Conservation (phyloP, 2,797 vertebrate genomes). For the Mormyrus proboscirostris region DNA sequence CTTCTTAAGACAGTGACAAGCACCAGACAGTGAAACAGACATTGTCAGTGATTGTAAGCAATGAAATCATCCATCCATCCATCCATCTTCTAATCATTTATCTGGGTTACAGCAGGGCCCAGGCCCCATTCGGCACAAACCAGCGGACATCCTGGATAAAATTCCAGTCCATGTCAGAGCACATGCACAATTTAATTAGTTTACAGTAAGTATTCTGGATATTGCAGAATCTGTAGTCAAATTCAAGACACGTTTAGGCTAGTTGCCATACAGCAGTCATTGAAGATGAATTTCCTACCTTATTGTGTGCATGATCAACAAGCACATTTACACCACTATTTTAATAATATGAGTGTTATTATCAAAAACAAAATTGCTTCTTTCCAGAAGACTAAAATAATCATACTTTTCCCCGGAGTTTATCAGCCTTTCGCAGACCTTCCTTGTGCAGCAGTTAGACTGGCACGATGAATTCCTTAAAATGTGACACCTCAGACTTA, state of each 20-base stretch:
- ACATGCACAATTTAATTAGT: background rate
- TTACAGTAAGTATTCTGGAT: background rate
- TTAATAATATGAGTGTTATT: background rate
- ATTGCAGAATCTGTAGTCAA: background rate
- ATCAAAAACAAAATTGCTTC: background rate
- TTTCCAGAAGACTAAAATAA: background rate
- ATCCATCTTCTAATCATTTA: background rate
- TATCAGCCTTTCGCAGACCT: constrained; percentile 61
- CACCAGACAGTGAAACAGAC: background rate
- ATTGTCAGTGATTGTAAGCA: background rate
- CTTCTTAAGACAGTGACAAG: background rate
- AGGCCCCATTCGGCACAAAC: background rate
- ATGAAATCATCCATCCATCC: background rate
- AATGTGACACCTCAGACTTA: constrained; percentile 69
- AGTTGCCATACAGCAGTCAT: background rate
- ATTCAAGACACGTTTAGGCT: background rate
- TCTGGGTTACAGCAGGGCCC: background rate
- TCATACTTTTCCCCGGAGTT: background rate
- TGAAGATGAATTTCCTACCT: background rate
- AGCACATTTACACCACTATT: background rate
- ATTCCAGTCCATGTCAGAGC: background rate
- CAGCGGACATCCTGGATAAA: background rate
- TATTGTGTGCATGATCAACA: background rate
- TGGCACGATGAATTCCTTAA: constrained; percentile 53
- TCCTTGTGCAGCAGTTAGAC: constrained; percentile 56